phyloP scores from a whole-genome alignment of 2,888 invertebrate species.

The Ophion costatus region DNA sequence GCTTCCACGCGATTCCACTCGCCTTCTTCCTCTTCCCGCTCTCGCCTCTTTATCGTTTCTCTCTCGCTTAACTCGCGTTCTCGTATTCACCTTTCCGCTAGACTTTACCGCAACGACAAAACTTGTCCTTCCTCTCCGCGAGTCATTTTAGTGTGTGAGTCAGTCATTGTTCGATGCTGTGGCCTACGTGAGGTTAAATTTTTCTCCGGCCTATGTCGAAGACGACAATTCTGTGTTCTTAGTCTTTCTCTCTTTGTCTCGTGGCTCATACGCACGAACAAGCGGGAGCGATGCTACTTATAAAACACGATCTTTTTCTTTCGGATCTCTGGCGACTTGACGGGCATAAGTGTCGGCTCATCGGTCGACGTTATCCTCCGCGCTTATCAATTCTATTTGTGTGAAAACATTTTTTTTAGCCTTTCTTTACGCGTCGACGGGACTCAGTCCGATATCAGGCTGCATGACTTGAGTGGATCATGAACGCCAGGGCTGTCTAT shows the following conservation, averaged over 20 bases:
- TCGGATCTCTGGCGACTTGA: not conserved
- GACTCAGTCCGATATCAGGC: too few relatives aligned
- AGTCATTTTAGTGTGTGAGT: slow-evolving; percentile 38
- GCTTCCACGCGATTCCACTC: slow-evolving; percentile 51
- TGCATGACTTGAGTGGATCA: too few relatives aligned
- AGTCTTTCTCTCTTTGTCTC: not conserved
- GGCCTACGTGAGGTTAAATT: not conserved
- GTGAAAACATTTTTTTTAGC: too few relatives aligned
- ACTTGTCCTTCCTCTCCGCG: slow-evolving; percentile 25
- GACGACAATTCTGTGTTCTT: slow-evolving; percentile 47
- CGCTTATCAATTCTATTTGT: slow-evolving; percentile 14
- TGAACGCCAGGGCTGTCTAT: too few relatives aligned
- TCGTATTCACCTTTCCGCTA: slow-evolving; percentile 29
- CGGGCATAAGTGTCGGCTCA: not conserved
- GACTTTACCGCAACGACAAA: slow-evolving; percentile 18
- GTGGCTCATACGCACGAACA: not conserved
- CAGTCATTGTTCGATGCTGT: slow-evolving; percentile 61
- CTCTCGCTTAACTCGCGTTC: slow-evolving; percentile 21
- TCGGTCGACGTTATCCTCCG: not conserved
- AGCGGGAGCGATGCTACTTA: not conserved
- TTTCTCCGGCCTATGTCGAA: slow-evolving; percentile 17
- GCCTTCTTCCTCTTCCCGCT: slow-evolving; percentile 38
- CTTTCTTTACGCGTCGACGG: too few relatives aligned
- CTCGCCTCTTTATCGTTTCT: slow-evolving; percentile 34
- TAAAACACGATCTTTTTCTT: not conserved